Base-by-base conservation (phyloP, 2,888 invertebrate genomes). In the Conops quadrifasciatus region DNA sequence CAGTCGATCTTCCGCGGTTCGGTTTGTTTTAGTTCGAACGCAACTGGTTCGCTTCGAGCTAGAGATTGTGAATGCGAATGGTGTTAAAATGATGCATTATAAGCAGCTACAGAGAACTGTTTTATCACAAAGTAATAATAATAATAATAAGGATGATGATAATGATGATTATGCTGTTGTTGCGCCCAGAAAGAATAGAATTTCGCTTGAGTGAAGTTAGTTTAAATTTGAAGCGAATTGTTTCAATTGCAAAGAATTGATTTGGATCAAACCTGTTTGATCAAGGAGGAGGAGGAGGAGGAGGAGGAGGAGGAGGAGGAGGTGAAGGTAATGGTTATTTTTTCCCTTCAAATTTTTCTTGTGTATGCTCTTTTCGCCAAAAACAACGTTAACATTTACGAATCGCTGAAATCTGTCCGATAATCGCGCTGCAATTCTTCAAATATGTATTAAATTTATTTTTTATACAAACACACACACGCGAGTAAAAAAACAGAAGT, bases 51-150 rank as follows among this genome's bases (percentile, higher is more conserved):
- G 43, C 21, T 62, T 43, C 15, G 21, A 28, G 63, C 45, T 19
- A 21, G 28, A 19, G 51, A 65, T 51, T 65, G 36, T 53, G 51
- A n/a, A 53, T 53, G 15, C 30, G 56, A 66, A 66, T 66, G 56
- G 66, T 21, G 43, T 53, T 66, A 51, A 66, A 66, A 66, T 56
- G 53, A 53, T 16, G 53, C 53, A 49, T 53, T 43, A 53, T 66
- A 56, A 56, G 4, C 21, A 2, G 24, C 66, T 13, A 4, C 21
- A 16, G 13, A 56, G 53, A 56, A 21, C 43, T 66, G 36, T 36
- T 66, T 66, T 53, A 53, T n/a, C 30, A 19, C 15, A 36, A 36
- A 56, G n/a, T 66, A 56, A 66, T 66, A 36, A 53, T 56, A 43
- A 45, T 36, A 36, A 36, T 36, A 36, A 36, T 36, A 36, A 36